Evolutionary conservation across 1,140 invertebrate species (phyloP).

Genomic region (Dysdera silvatica): DNA sequence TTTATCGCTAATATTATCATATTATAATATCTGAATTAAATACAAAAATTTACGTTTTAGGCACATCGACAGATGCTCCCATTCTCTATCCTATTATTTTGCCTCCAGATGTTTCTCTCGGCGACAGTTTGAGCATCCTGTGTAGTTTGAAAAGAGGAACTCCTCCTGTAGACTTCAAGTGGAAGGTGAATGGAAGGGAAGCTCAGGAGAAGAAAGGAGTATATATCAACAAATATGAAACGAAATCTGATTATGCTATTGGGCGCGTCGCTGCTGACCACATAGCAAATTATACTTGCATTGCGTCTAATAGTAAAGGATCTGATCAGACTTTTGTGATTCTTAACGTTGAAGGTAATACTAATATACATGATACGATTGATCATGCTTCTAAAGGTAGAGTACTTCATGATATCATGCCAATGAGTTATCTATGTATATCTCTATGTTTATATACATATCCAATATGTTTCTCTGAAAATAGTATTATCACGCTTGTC

Average conservation of each 20-base stretch:
- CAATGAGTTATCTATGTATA: background rate
- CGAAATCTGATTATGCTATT: background rate
- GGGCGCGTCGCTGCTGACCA: background rate
- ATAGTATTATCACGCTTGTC: too few species aligned
- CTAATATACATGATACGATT: background rate
- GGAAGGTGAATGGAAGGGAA: constrained; percentile 13
- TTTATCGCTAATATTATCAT: too few species aligned
- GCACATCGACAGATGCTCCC: too few species aligned
- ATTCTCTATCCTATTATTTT: background rate
- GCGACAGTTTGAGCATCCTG: background rate
- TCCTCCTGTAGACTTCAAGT: constrained; percentile 13
- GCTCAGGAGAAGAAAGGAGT: background rate
- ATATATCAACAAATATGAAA: background rate
- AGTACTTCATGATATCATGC: background rate
- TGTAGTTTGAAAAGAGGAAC: constrained; percentile 14
- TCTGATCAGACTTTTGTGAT: constrained; percentile 3
- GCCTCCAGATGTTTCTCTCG: background rate
- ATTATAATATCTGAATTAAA: too few species aligned
- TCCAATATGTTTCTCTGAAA: too few species aligned
- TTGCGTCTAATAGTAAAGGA: constrained; percentile 35
- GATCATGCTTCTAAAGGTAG: background rate
- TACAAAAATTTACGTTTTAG: too few species aligned
- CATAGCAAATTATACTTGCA: constrained; percentile 38
- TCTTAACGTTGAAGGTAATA: constrained; percentile 24
- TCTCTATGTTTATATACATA: background rate